Evolutionary conservation across 2,113 vertebrate species (phyloP).

Genomic region (Seriola rivoliana): DNA sequence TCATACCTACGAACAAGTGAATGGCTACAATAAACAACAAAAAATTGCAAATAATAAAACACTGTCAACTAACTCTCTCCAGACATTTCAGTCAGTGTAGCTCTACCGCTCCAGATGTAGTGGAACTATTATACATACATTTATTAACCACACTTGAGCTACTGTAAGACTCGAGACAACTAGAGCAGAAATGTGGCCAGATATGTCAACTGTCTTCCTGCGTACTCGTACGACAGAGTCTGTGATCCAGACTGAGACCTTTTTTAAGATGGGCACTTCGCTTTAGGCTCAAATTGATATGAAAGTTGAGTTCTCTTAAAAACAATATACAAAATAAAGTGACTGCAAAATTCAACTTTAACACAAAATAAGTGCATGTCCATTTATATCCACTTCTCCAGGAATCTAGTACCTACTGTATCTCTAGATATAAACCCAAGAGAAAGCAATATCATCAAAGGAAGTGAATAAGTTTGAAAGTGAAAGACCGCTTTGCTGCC

Average conservation of each 20-base stretch:
- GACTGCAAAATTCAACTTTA: constrained; percentile 16
- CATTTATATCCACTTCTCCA: constrained; percentile 19
- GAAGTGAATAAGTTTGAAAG: constrained; percentile 7
- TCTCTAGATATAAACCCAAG: constrained; percentile 19
- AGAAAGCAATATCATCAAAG: constrained; percentile 18
- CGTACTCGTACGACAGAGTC: neutral
- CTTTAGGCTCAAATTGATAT: constrained; percentile 42
- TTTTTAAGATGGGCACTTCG: constrained; percentile 37
- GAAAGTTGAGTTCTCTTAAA: constrained; percentile 36
- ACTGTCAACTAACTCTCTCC: constrained; percentile 24
- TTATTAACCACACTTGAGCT: constrained; percentile 40
- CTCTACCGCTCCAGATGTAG: constrained; percentile 18
- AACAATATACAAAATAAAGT: constrained; percentile 59
- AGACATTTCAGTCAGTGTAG: constrained; percentile 10
- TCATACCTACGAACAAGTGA: constrained; percentile 41
- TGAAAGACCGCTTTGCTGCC: constrained; percentile 30
- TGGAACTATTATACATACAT: constrained; percentile 40
- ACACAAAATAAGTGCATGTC: constrained; percentile 46
- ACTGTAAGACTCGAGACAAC: constrained; percentile 32
- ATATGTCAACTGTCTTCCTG: constrained; percentile 11
- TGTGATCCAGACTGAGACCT: constrained; percentile 1
- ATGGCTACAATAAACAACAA: constrained; percentile 26
- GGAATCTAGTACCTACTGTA: neutral
- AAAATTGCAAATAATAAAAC: constrained; percentile 13
- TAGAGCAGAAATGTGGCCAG: constrained; percentile 23